Base-by-base conservation (phyloP, 2,888 invertebrate species). In the Amphimallon solstitiale region DNA sequence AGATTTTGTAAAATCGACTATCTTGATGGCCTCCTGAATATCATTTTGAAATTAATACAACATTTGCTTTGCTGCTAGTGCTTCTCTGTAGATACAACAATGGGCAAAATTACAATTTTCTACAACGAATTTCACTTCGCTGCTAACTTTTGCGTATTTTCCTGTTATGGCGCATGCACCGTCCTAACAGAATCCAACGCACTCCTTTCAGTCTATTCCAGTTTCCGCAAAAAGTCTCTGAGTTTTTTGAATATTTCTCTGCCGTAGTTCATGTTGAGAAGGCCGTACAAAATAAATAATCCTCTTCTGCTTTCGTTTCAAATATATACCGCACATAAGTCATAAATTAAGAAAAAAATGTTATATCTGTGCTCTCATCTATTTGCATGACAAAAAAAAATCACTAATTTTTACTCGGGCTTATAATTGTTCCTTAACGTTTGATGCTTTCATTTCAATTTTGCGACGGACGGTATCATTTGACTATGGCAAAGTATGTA, bases 121-220 rank as follows among this genome's bases (percentile, higher is more conserved):
- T 17, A 46, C 54, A 23, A 69, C 45, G 19, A 51, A 34, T 48
- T 64, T 61, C 17, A 70, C 66, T 52, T 46, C 40, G 37, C 52
- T 51, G 10, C 67, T 19, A 14, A 69, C 63, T 37, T 70, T 71
- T 63, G 60, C 60, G 52, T 38, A 14, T 61, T 45, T 68, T 43
- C 71, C 72, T 65, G 66, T 66, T 69, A 72, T 74, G 35, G 69
- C 65, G 62, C 60, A 63, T 17, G 72, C 70, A 63, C 72, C 72
- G 67, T 75, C 73, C 29, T 70, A 72, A 65, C 71, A 73, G 15
- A 74, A 63, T 45, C 67, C 70, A 7, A 75, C 70, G 61, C 71
- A 72, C 21, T 70, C 65, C 10, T 37, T 65, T 70, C 71, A 75
- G 54, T 62, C 38, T 56, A 75, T 56, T 43, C 40, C 37, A 63